These are phyloP conservation scores for Tanaodytes sp. DNA, from an alignment of 2,888 invertebrate species.

Conservation along the genomic window DNA sequence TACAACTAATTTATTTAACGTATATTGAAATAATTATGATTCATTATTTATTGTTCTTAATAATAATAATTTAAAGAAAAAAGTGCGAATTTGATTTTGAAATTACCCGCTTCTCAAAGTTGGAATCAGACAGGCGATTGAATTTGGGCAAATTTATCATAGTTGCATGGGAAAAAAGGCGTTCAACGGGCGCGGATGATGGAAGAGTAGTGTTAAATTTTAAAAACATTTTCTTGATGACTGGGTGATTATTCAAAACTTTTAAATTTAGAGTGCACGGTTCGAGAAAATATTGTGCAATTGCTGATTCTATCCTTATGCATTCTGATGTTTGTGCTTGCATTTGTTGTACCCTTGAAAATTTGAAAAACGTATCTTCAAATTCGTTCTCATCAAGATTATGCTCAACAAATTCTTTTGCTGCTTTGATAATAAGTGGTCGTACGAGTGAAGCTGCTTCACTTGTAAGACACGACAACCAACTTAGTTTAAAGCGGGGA, in stretches of 20 bases:
- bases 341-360: background rate
- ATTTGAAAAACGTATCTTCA: background rate
- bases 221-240: conserved; percentile 11
- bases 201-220: conserved; percentile 8
- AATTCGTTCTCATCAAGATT: background rate
- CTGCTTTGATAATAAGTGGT: background rate
- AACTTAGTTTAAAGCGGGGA: background rate
- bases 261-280: too few relatives aligned
- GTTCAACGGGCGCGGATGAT: conserved; percentile 13
- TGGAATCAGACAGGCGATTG: background rate
- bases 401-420: background rate
- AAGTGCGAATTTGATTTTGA: conserved; percentile 3
- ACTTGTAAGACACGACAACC: background rate
- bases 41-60: too few relatives aligned
- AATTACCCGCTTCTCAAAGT: background rate
- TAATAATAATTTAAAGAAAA: too few relatives aligned
- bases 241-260: too few relatives aligned
- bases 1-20: too few relatives aligned
- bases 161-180: conserved; percentile 4
- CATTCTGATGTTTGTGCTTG: too few relatives aligned
- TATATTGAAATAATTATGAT: too few relatives aligned
- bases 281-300: too few relatives aligned
- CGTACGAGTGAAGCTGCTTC: background rate
- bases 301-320: too few relatives aligned
- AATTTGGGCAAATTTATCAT: conserved; percentile 11